phyloP scores from a whole-genome alignment of 2,888 invertebrate genomes.

The Phymatocera aterrima region DNA sequence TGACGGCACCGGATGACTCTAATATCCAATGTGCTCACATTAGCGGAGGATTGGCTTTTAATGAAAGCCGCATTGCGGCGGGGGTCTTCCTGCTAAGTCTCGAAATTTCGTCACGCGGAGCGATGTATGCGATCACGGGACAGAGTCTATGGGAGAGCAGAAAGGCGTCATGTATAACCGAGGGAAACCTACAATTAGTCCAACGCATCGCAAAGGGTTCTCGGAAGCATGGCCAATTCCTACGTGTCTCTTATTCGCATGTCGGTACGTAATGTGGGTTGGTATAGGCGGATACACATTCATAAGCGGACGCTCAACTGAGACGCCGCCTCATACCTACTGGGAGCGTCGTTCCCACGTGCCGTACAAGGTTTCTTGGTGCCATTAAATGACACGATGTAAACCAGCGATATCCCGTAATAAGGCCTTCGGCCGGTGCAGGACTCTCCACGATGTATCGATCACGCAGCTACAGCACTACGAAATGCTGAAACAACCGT shows the following conservation, averaged over 20 bases:
- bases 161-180: neutral
- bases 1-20: slow-evolving; percentile 68
- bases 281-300: neutral
- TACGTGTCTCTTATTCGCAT: neutral
- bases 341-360: slow-evolving; percentile 55
- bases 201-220: slow-evolving; percentile 1
- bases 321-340: slow-evolving; percentile 1
- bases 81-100: neutral
- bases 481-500: slow-evolving; percentile 4
- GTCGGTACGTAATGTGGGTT: too few species aligned
- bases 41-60: slow-evolving; percentile 54
- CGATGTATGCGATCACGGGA: neutral
- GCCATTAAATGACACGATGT: slow-evolving; percentile 58
- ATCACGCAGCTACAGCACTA: slow-evolving; percentile 27
- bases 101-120: neutral
- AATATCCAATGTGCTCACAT: slow-evolving; percentile 70
- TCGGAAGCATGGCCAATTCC: neutral
- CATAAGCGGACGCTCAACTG: neutral
- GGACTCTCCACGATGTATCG: slow-evolving; percentile 34
- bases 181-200: slow-evolving; percentile 13
- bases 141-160: neutral
- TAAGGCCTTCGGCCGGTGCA: slow-evolving; percentile 49
- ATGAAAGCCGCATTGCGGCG: slow-evolving; percentile 17
- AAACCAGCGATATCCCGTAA: slow-evolving; percentile 56
- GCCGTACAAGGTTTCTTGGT: slow-evolving; percentile 56